Conservation (phyloP, 1,140 invertebrate genomes). For the Euwallacea fornicatus region DNA sequence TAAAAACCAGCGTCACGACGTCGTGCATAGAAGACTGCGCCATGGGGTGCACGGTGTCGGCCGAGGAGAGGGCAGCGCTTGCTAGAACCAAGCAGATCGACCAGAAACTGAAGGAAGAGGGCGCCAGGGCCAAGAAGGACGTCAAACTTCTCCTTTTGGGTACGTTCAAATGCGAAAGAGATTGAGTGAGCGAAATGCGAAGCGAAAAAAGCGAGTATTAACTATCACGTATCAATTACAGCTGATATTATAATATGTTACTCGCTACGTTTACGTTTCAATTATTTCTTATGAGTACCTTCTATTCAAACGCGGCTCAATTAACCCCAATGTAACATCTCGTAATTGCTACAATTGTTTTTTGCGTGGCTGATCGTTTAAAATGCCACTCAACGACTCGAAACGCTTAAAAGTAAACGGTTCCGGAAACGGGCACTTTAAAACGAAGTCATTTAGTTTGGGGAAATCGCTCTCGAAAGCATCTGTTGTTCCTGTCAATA, state of each 20-base stretch:
- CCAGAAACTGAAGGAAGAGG: conserved; percentile 98
- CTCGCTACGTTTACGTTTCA: too few species aligned
- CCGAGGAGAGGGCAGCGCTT: conserved; percentile 94
- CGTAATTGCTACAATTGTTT: too few species aligned
- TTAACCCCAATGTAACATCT: too few species aligned
- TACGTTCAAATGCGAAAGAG: conserved; percentile 53
- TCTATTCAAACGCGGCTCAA: too few species aligned
- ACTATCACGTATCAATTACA: too few species aligned
- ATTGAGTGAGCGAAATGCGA: not conserved
- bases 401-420: too few species aligned
- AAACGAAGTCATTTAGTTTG: not conserved
- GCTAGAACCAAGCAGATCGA: conserved; percentile 97
- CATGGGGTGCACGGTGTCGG: conserved; percentile 99
- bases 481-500: too few species aligned
- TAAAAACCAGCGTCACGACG: conserved; percentile 41
- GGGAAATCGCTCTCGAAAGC: not conserved
- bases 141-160: conserved; percentile 96
- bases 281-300: too few species aligned
- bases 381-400: too few species aligned
- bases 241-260: too few species aligned
- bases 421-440: conserved; percentile 12
- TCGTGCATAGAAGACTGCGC: conserved; percentile 47
- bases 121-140: conserved; percentile 96
- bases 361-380: too few species aligned
- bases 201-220: not conserved